These are phyloP conservation scores for Todiramphus saurophagus DNA, from an alignment of 2,113 vertebrate species.

Conservation along the genomic window DNA sequence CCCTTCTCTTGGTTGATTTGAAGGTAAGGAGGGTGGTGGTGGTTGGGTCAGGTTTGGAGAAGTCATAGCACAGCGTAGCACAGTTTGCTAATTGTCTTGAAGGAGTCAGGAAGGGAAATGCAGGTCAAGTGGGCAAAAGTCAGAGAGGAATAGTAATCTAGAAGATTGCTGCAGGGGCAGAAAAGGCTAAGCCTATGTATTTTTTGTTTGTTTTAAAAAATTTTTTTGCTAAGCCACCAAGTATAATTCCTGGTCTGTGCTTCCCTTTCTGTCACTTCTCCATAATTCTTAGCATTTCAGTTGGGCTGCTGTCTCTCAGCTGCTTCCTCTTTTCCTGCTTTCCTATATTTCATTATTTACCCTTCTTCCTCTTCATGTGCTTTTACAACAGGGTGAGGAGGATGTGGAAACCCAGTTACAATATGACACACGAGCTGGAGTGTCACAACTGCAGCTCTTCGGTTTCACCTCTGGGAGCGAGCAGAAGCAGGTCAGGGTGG, in stretches of 20 bases:
- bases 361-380: constrained; percentile 89
- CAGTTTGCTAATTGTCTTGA: not conserved
- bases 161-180: not conserved
- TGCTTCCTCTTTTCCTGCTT: constrained; percentile 96
- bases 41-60: not conserved
- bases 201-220: not conserved
- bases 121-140: not conserved
- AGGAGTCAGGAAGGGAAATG: not conserved
- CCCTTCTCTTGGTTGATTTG: not conserved
- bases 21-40: not conserved
- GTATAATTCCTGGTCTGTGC: constrained; percentile 85
- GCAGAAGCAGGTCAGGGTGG: not conserved
- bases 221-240: constrained; percentile 31
- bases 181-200: not conserved
- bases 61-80: not conserved
- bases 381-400: constrained; percentile 80
- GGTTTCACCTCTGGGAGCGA: constrained; percentile 34
- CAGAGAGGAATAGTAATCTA: not conserved
- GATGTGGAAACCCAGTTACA: constrained; percentile 88
- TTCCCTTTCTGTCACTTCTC: constrained; percentile 99
- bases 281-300: constrained; percentile 91
- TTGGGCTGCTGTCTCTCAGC: constrained; percentile 78
- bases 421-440: constrained; percentile 79
- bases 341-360: constrained; percentile 93
- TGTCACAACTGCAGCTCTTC: constrained; percentile 56